Evolutionary conservation across 2,113 vertebrate species (phyloP), one percentile per base, ranked within the genome.

Genomic region (Mellivora capensis): DNA sequence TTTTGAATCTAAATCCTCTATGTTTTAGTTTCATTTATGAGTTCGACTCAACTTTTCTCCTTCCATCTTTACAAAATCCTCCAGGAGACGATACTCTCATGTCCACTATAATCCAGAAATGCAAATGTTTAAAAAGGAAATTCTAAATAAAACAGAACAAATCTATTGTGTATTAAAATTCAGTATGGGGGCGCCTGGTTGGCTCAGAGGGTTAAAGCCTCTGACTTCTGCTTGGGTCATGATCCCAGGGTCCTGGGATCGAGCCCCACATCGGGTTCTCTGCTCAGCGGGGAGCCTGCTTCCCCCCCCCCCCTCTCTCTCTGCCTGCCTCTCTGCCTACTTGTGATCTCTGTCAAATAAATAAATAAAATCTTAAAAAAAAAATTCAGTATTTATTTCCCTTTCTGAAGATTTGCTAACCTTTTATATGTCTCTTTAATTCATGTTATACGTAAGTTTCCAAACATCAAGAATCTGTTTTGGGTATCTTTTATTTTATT

Each of bases 121-220:
- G 59, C 13, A 93, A 71, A 90, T 39, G 4, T 85, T 86, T 85
- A 47, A 49, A 90, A 79, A 83, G 37, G 39, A 96, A 83, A 83
- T 96, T 95, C 21, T 61, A 93, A 90, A 74, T 20, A 77, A 80
- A 85, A 80, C 49, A 87, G 77, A 94, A 25, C 20, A 83, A 86
- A 44, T 3, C 52, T 79, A 72, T 31, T 83, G 10, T 87, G 42
- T 29, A 80, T 69, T 83, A 84, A 76, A 85, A 44, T 74, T 72
- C 39, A 91, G 4, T 37, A 57, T 64, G 1, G 42, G 42, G 42
- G 42, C 42, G 4, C 42, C 42, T 42, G 42, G 42, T 4, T 42
- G 42, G 4, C 42, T 42, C 42, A 42, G 42, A 4, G 42, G 42
- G 42, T 42, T 42, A 6, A 42, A 6, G 42, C 42, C 42, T 42